Evolutionary conservation across 2,797 vertebrate genomes (phyloP).

Genomic region (Crypturellus tataupa): DNA sequence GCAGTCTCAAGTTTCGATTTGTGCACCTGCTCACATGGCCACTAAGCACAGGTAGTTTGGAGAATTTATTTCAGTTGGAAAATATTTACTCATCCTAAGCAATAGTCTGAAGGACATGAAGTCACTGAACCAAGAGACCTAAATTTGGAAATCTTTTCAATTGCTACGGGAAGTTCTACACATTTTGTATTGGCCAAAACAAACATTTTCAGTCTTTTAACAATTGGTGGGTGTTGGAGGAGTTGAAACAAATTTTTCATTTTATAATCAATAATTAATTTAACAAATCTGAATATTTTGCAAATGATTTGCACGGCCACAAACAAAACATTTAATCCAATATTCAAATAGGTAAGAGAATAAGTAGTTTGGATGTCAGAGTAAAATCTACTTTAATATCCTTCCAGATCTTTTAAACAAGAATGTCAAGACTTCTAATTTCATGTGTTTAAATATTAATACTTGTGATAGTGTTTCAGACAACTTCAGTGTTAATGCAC

Average conservation of each 20-base stretch:
- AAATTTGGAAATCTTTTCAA: neutral
- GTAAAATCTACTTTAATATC: neutral
- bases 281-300: neutral
- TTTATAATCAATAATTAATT: neutral
- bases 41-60: neutral
- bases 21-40: rapidly evolving
- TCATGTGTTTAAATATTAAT: neutral
- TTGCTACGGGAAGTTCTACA: neutral
- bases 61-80: conserved; percentile 1
- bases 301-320: neutral
- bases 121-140: conserved; percentile 1
- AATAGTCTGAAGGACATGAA: conserved; percentile 25
- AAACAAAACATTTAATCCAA: neutral
- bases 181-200: neutral
- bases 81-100: neutral
- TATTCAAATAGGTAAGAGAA: neutral
- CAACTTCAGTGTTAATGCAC: neutral
- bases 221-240: neutral
- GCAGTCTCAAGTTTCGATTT: neutral
- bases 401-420: neutral
- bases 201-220: neutral
- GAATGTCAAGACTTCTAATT: neutral
- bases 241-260: neutral
- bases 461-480: conserved; percentile 4
- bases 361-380: neutral